Evolutionary conservation across 2,888 invertebrate species (phyloP).

Genomic region (Microdon myrmicae): DNA sequence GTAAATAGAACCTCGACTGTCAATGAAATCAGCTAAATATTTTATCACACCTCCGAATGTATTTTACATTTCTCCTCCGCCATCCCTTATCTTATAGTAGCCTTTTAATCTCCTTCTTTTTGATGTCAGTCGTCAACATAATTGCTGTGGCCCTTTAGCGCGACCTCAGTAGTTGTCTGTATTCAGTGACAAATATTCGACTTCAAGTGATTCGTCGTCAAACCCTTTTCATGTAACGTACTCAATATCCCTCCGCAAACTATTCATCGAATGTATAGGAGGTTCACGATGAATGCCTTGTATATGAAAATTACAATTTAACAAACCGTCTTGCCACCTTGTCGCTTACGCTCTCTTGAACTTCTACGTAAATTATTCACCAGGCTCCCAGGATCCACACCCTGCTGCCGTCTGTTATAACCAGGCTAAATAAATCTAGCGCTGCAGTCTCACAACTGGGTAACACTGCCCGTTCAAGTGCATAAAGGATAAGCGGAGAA

Average conservation of each 20-base stretch:
- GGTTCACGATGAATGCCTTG: slow-evolving; percentile 29
- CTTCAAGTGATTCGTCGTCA: slow-evolving; percentile 29
- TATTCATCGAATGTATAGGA: slow-evolving; percentile 6
- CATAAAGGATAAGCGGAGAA: slow-evolving; percentile 7
- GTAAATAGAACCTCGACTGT: no score
- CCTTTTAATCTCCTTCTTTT: no score
- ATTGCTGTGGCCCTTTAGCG: no score
- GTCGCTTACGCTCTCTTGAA: background rate
- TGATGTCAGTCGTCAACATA: no score
- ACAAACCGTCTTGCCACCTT: slow-evolving; percentile 27
- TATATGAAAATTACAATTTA: slow-evolving; percentile 36
- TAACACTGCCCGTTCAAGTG: no score
- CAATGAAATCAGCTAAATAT: no score
- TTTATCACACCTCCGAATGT: background rate
- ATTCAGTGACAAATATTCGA: no score
- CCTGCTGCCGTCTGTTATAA: background rate
- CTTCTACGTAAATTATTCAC: slow-evolving; percentile 17
- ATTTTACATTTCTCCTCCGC: slow-evolving; percentile 1
- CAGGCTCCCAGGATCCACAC: slow-evolving; percentile 23
- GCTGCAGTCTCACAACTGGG: background rate
- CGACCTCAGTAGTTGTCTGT: no score
- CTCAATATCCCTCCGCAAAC: slow-evolving; percentile 23
- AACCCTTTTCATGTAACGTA: slow-evolving; percentile 39
- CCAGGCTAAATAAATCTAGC: slow-evolving; percentile 15
- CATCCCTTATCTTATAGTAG: no score